A percentile compares a stretch with the other conserved stretches of the same genome.
phyloP scores from a whole-genome alignment of 2,888 invertebrate species.

The Leptopilina drosophilae region DNA sequence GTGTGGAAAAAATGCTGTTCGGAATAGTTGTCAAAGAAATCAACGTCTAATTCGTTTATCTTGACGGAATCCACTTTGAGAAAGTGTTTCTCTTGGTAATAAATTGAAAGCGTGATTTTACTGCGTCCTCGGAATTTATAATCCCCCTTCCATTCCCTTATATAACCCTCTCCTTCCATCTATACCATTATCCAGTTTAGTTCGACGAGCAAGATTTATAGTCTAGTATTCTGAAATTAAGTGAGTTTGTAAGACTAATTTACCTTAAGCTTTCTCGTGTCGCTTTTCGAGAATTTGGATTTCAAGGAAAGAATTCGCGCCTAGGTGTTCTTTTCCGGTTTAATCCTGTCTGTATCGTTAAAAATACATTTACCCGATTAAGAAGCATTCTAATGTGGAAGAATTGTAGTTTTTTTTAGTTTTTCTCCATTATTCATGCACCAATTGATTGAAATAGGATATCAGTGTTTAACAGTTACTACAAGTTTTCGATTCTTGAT shows the following conservation, averaged over 20 bases:
- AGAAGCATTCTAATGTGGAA: not conserved
- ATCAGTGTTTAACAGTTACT: too few species aligned
- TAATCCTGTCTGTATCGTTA: not conserved
- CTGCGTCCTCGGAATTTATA: slow-evolving; percentile 45
- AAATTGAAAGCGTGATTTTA: slow-evolving; percentile 58
- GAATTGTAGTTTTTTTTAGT: too few species aligned
- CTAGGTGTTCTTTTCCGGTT: not conserved
- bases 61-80: slow-evolving; percentile 60
- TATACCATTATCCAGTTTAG: slow-evolving; percentile 32
- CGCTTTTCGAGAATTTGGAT: slow-evolving; percentile 21
- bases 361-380: slow-evolving; percentile 1
- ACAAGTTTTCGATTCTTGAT: too few species aligned
- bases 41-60: slow-evolving; percentile 68
- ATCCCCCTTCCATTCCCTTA: not conserved
- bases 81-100: slow-evolving; percentile 56
- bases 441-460: too few species aligned
- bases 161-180: not conserved
- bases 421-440: too few species aligned
- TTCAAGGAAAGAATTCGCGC: slow-evolving; percentile 12
- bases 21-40: slow-evolving; percentile 64
- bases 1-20: slow-evolving; percentile 38
- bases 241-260: slow-evolving; percentile 39
- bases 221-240: slow-evolving; percentile 34
- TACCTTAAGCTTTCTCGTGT: slow-evolving; percentile 18
- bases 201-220: slow-evolving; percentile 31